Percentiles rank a stretch among this genome's conserved stretches.
Conservation (phyloP, 2,888 invertebrate species). For the Ceriagrion tenellum region DNA sequence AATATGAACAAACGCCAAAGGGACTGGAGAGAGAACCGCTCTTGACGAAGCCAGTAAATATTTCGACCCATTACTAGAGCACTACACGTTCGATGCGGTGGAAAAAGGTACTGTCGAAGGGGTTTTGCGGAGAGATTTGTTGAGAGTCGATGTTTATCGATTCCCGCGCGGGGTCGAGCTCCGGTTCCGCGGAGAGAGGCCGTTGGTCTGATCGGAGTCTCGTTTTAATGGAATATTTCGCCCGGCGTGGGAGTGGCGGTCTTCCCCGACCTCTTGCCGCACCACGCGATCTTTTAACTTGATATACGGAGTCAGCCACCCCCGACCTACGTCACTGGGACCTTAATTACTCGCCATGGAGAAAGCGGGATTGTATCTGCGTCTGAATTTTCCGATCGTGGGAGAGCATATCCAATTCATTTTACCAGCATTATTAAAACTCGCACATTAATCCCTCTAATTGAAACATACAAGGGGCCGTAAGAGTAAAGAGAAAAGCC, state of each 20-base stretch:
- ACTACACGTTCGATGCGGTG: not conserved
- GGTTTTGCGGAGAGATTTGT: not conserved
- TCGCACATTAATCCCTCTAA: too few species aligned
- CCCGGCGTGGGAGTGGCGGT: too few species aligned
- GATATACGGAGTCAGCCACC: not conserved
- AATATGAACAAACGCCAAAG: not conserved
- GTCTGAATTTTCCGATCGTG: too few species aligned
- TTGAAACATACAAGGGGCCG: too few species aligned
- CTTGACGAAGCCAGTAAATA: not conserved
- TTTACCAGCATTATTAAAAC: too few species aligned
- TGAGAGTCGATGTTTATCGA: slow-evolving; percentile 13
- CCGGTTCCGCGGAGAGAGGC: not conserved
- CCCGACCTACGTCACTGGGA: not conserved
- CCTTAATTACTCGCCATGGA: not conserved
- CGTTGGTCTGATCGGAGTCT: not conserved
- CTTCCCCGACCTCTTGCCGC: too few species aligned
- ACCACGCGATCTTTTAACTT: too few species aligned
- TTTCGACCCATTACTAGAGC: not conserved
- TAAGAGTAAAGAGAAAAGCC: too few species aligned
- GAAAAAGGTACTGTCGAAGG: not conserved
- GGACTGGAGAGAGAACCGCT: not conserved
- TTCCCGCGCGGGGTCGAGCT: not conserved
- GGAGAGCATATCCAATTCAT: too few species aligned
- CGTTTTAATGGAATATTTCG: too few species aligned
- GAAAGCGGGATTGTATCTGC: too few species aligned